A percentile compares a stretch with the other conserved stretches of the same genome.
Evolutionary conservation across 2,797 vertebrate genomes (phyloP).

Genomic region (Champsocephalus esox): DNA sequence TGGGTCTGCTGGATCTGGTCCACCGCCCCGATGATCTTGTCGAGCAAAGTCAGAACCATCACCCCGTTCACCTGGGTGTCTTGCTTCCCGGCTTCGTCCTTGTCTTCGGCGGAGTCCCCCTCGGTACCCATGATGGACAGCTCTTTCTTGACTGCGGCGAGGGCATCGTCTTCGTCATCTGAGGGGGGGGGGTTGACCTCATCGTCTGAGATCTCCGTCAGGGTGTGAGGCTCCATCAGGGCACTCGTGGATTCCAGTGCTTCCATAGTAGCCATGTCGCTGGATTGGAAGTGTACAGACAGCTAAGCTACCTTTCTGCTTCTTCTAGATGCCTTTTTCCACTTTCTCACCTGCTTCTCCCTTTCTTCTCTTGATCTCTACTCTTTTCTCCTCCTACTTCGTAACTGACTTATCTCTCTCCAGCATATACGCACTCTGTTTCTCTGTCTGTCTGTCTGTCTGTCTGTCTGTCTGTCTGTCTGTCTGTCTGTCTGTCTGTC

Average conservation of each 20-base stretch:
- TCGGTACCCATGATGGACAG: conserved; percentile 76
- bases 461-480: too few species aligned
- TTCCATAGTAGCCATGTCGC: conserved; percentile 77
- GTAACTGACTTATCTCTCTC: conserved; percentile 30
- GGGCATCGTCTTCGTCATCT: conserved; percentile 82
- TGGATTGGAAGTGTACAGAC: conserved; percentile 33
- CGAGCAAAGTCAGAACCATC: conserved; percentile 93
- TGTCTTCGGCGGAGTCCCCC: conserved; percentile 58
- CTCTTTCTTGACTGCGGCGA: conserved; percentile 82
- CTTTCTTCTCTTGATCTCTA: conserved; percentile 26
- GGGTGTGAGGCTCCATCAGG: conserved; percentile 73
- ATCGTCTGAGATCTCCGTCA: conserved; percentile 86
- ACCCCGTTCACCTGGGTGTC: conserved; percentile 93
- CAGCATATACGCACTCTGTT: conserved; percentile 41
- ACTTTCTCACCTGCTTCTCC: conserved; percentile 46
- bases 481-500: too few species aligned
- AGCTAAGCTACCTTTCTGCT: conserved; percentile 27
- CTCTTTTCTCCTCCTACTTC: conserved; percentile 40
- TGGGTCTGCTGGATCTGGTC: conserved; percentile 99
- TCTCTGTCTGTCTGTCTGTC: conserved; percentile 46
- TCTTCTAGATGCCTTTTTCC: conserved; percentile 26
- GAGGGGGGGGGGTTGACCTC: conserved; percentile 82
- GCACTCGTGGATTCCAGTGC: conserved; percentile 88
- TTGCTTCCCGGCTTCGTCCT: conserved; percentile 79
- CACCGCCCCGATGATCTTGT: conserved; percentile 98